Percentiles rank a stretch among this genome's conserved stretches.
phyloP scores from a whole-genome alignment of 1,140 invertebrate species.

The Drosophila subpulchrella region DNA sequence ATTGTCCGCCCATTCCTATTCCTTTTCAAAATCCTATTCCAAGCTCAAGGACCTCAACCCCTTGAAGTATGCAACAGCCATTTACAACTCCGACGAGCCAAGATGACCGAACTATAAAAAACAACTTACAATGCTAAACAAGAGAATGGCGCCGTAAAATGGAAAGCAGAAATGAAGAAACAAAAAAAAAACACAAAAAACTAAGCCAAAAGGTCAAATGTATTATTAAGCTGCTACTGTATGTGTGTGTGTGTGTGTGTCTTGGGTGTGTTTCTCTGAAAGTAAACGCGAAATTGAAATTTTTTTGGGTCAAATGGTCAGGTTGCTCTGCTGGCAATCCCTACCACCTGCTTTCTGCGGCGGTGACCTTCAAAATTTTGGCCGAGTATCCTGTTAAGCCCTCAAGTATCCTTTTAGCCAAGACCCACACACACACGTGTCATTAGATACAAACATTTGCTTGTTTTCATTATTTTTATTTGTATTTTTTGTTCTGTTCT shows the following conservation, averaged over 20 bases:
- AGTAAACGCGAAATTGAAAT: conserved; percentile 40
- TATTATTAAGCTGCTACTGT: conserved; percentile 56
- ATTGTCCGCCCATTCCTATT: not conserved
- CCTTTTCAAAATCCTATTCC: not conserved
- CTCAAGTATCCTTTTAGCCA: conserved; percentile 72
- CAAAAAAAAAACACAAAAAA: conserved; percentile 34
- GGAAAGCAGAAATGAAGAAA: conserved; percentile 8
- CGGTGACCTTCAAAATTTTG: conserved; percentile 75
- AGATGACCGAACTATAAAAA: conserved; percentile 36
- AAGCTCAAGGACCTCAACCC: conserved; percentile 3
- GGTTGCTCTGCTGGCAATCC: conserved; percentile 14
- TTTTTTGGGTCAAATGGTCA: conserved; percentile 58
- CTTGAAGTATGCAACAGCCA: conserved; percentile 28
- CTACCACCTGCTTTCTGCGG: conserved; percentile 12
- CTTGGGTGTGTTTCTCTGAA: conserved; percentile 41
- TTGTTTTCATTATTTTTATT: conserved; percentile 8
- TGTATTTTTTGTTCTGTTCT: not conserved
- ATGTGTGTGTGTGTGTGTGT: conserved; percentile 21
- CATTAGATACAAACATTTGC: conserved; percentile 70
- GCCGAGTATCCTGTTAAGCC: conserved; percentile 63
- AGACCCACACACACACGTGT: conserved; percentile 38
- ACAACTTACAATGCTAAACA: conserved; percentile 38
- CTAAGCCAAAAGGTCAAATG: conserved; percentile 80
- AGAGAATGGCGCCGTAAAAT: conserved; percentile 2
- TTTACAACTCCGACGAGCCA: conserved; percentile 31